phyloP scores from a whole-genome alignment of 2,113 vertebrate species.

The Melospiza georgiana region DNA sequence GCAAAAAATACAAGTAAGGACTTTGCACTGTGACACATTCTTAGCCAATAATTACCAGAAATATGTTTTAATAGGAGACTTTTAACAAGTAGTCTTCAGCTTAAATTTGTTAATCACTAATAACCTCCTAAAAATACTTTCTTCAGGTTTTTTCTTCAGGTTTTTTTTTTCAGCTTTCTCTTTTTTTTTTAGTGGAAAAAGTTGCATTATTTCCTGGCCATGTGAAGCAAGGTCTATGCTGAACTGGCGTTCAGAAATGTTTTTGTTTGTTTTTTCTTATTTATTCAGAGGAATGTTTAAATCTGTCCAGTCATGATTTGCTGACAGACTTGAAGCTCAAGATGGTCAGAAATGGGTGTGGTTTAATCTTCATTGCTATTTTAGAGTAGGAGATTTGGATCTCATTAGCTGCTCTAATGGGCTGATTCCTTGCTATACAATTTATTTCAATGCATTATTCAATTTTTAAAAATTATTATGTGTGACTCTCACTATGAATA shows the following conservation, averaged over 20 bases:
- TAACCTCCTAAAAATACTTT: background rate
- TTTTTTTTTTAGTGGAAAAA: background rate
- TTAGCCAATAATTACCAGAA: background rate
- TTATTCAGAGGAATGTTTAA: background rate
- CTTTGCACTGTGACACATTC: background rate
- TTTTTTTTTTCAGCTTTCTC: background rate
- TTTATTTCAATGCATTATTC: background rate
- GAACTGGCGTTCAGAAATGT: background rate
- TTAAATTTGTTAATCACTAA: background rate
- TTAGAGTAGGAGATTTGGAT: background rate
- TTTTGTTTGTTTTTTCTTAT: background rate
- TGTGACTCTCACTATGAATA: background rate
- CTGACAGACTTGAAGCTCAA: background rate
- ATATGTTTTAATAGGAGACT: background rate
- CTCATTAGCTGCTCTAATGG: background rate
- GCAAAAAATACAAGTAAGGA: background rate
- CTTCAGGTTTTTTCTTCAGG: background rate
- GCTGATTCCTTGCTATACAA: background rate
- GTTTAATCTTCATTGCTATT: background rate
- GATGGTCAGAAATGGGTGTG: background rate
- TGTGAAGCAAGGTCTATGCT: fast-evolving
- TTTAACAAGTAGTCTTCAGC: background rate
- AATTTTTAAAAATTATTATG: background rate
- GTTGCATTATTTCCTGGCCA: background rate
- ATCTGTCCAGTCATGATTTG: background rate